Conservation (phyloP, 2,113 vertebrate species). For the Galbula dea region DNA sequence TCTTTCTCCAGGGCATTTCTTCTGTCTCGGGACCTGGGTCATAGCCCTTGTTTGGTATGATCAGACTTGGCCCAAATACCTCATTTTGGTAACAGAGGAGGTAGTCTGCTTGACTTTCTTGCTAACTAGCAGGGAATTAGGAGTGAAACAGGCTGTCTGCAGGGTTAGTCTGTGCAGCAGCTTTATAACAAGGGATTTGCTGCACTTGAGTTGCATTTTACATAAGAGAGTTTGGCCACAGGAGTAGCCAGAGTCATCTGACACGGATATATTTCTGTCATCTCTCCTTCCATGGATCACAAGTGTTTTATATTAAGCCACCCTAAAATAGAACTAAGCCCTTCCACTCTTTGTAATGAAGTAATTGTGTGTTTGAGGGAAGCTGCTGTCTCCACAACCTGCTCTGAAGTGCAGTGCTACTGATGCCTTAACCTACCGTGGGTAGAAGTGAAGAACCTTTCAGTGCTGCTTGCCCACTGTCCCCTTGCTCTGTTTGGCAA, state of each 20-base stretch:
- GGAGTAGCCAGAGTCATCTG: slow-evolving; percentile 58
- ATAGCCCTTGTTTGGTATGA: rapidly evolving
- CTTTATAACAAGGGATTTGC: not conserved
- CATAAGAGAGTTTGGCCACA: slow-evolving; percentile 61
- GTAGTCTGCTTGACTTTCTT: not conserved
- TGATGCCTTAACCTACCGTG: not conserved
- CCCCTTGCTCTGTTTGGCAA: not conserved
- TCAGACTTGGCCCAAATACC: not conserved
- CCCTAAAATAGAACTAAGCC: slow-evolving; percentile 67
- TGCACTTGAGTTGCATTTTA: slow-evolving; percentile 60
- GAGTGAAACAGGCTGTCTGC: not conserved
- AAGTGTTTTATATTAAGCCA: slow-evolving; percentile 72
- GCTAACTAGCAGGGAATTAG: not conserved
- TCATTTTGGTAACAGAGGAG: not conserved
- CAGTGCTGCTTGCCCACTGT: not conserved
- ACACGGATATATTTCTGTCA: slow-evolving; percentile 68
- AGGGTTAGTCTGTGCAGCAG: not conserved
- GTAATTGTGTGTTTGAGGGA: slow-evolving; percentile 61
- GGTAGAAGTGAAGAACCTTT: not conserved
- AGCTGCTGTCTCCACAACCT: slow-evolving; percentile 18
- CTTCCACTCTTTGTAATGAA: slow-evolving; percentile 68
- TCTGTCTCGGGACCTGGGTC: not conserved
- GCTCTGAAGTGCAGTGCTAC: slow-evolving; percentile 14
- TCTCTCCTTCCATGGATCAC: slow-evolving; percentile 67
- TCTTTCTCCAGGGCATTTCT: not conserved